phyloP scores from a whole-genome alignment of 2,888 invertebrate species.

The Chaetoderma sp. region DNA sequence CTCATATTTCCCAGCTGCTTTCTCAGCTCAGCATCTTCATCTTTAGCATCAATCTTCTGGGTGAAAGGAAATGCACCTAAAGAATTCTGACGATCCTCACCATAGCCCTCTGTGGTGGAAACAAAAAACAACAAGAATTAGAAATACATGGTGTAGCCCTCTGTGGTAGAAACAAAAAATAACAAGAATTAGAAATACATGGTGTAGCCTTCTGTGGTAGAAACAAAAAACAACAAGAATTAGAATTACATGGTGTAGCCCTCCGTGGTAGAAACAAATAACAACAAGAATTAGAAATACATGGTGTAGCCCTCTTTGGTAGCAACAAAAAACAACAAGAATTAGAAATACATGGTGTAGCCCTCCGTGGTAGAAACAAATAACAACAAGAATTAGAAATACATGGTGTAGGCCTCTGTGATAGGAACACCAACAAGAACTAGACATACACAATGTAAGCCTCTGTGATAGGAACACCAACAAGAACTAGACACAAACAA shows the following conservation, averaged over 20 bases:
- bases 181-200: no score
- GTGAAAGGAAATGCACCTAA: conserved; percentile 64
- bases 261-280: conserved; percentile 30
- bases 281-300: no score
- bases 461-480: conserved; percentile 1
- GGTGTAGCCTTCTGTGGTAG: conserved; percentile 57
- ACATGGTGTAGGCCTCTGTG: no score
- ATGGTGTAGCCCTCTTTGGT: no score
- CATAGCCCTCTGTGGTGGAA: conserved; percentile 56
- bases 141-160: no score
- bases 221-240: background rate
- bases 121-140: background rate
- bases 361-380: conserved; percentile 7
- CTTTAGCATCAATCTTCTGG: conserved; percentile 45
- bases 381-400: background rate
- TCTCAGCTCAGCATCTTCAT: conserved; percentile 55
- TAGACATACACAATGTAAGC: no score
- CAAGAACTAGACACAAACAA: no score
- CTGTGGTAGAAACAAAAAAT: conserved; percentile 16
- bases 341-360: no score
- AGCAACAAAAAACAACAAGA: background rate
- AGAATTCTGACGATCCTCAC: conserved; percentile 55
- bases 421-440: background rate
- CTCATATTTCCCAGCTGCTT: conserved; percentile 65
- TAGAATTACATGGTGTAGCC: no score